Evolutionary conservation across 1,140 invertebrate genomes (phyloP), one percentile per base, ranked within the genome.

Genomic region (Odontomachus brunneus): DNA sequence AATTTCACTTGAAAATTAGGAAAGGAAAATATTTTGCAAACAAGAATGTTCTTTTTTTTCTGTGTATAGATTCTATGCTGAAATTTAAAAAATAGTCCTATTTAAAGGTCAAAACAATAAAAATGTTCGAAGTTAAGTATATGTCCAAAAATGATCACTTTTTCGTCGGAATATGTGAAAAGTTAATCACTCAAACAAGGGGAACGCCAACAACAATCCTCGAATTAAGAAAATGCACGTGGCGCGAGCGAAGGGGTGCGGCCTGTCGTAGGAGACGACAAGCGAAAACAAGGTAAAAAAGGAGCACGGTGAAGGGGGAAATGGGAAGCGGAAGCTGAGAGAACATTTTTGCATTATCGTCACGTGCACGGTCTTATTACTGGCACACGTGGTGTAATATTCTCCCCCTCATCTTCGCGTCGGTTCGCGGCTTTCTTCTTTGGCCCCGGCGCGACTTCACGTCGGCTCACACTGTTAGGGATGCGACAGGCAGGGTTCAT

Each of bases 371-470:
- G 91, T 92, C 91, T 93, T 93, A 93, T 93, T 93, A 93, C 90
- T 74, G 88, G 89, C 92, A 93, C 91, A 93, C 92, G 92, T 93
- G 92, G 91, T 90, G 91, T 92, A 93, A 93, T 93, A 93, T 92
- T 92, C 90, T 89, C 66, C 82, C 83, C 83, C 76, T 84, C 83
- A 38, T 82, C 83, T 69, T 87, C 74, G 74, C 84, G 53, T 74
- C 76, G 74, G 62, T 69, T 83, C 85, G 85, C 72, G 66, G 87
- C 85, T 82, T 63, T 84, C 75, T 78, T 81, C 83, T 73, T 81
- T 51, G 69, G 65, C 55, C 55, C 26, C 62, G 60, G 12, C 63
- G 55, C 75, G 62, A 73, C 65, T 80, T 80, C 72, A 65, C 82
- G 62, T 78, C 49, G 66, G 49, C 69, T 84, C 82, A 81, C 88